phyloP scores from a whole-genome alignment of 1,140 invertebrate species.

The Apocrypta bakeri region DNA sequence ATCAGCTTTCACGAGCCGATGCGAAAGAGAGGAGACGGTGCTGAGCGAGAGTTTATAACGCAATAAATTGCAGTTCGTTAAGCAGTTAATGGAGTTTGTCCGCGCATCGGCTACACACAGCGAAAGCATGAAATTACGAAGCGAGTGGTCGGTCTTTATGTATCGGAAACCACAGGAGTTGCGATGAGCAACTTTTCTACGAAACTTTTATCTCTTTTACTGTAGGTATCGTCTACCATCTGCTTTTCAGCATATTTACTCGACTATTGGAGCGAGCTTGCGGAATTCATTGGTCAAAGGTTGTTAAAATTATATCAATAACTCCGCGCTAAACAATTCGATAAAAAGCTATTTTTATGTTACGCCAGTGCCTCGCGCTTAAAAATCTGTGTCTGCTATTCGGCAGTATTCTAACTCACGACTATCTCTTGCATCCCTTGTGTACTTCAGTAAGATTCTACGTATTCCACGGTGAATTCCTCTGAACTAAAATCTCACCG shows the following conservation, averaged over 20 bases:
- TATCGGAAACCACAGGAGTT: conserved; percentile 4
- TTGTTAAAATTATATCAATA: not conserved
- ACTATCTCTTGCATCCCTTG: not conserved
- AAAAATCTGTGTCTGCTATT: not conserved
- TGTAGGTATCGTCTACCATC: not conserved
- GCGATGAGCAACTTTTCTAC: not conserved
- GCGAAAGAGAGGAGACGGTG: not conserved
- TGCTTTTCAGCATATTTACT: not conserved
- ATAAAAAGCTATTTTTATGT: too few species aligned
- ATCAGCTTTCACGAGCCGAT: conserved; percentile 25
- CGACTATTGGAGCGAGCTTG: not conserved
- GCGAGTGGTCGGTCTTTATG: conserved; percentile 5
- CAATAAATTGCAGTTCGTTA: conserved; percentile 66
- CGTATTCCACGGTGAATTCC: conserved; percentile 55
- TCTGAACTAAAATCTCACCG: conserved; percentile 51
- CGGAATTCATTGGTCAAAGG: not conserved
- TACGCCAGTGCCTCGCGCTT: not conserved
- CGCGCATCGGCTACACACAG: conserved; percentile 52
- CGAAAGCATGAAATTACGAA: conserved; percentile 58
- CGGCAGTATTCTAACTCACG: not conserved
- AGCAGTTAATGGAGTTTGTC: conserved; percentile 65
- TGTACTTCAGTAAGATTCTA: not conserved
- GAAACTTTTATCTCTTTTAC: not conserved
- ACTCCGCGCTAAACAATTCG: too few species aligned
- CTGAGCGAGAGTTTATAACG: conserved; percentile 59